Evolutionary conservation across 2,113 vertebrate genomes (phyloP).

Genomic region (Cygnus atratus): DNA sequence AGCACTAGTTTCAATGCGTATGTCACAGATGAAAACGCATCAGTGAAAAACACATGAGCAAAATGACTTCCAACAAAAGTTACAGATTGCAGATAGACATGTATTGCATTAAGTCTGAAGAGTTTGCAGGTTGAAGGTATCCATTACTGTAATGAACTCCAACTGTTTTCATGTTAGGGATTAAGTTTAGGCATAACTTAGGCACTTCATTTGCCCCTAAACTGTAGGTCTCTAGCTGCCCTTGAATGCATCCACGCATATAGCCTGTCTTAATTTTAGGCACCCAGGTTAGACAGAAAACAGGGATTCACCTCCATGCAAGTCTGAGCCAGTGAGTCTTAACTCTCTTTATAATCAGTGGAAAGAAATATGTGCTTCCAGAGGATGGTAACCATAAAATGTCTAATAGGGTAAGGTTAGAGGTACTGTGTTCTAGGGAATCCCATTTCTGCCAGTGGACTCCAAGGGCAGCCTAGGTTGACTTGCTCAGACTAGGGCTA

Average conservation of each 20-base stretch:
- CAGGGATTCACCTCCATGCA: not conserved
- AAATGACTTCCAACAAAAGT: not conserved
- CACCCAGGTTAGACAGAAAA: not conserved
- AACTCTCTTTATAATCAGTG: not conserved
- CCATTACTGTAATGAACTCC: not conserved
- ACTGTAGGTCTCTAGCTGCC: not conserved
- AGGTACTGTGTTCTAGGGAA: not conserved
- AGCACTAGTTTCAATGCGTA: not conserved
- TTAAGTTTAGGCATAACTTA: not conserved
- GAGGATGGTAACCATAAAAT: not conserved
- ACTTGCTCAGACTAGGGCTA: not conserved
- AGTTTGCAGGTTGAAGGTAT: not conserved
- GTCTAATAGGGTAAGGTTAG: not conserved
- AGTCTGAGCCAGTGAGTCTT: fast-evolving
- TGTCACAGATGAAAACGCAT: not conserved
- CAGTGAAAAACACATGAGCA: not conserved
- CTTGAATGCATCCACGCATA: not conserved
- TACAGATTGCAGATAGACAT: not conserved
- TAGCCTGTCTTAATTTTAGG: not conserved
- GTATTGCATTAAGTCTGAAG: not conserved
- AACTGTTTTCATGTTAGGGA: not conserved
- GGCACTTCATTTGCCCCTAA: not conserved
- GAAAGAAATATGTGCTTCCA: not conserved
- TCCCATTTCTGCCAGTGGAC: not conserved
- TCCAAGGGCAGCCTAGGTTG: not conserved